Base-by-base conservation (phyloP, 2,888 invertebrate genomes). In the Frankliniella fusca region DNA sequence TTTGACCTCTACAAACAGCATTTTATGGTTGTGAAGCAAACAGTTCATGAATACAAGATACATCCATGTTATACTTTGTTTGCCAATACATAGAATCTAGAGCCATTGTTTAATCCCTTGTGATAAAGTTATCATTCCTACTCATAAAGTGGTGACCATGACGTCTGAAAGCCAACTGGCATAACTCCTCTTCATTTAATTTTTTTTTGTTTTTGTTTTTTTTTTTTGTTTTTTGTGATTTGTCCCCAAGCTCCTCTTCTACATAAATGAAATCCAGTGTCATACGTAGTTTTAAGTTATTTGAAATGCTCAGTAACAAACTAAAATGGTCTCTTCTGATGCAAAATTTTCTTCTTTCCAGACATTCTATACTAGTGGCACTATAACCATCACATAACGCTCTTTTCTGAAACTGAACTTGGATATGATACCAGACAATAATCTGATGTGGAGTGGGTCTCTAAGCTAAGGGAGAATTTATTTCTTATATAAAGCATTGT, bases 371-470 rank as follows among this genome's bases (percentile, higher is more conserved):
- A 38, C 2, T 5, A 38, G 3, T 38, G 38, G 38, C 38, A 38
- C 38, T 38, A 38, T 38, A 38, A 38, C 2, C 38, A 38, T 38
- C 38, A 38, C 2, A 38, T 38, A 38, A 38, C 38, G 3, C 70
- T 76, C 70, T 76, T 76, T 10, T 76, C 70, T 76, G 27, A 8
- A 76, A 76, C 23, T 76, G 70, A 76, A 76, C 27, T 76, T 27
- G 70, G 70, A 23, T 76, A 76, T 76, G 27, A 76, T 76, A 76
- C 70, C 70, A 76, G 70, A 76, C 70, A 76, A 76, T 76, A 76
- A 76, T 23, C 70, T 76, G 70, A 76, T 27, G 70, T 76, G 70
- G 70, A 76, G 70, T 76, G 70, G 70, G 27, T 76, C 70, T 76
- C 27, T 76, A 76, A 27, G 70, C 27, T 76, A 76, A 23, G 10